These are phyloP conservation scores for Melipona bicolor DNA, from an alignment of 2,888 invertebrate genomes.

Conservation along the genomic window DNA sequence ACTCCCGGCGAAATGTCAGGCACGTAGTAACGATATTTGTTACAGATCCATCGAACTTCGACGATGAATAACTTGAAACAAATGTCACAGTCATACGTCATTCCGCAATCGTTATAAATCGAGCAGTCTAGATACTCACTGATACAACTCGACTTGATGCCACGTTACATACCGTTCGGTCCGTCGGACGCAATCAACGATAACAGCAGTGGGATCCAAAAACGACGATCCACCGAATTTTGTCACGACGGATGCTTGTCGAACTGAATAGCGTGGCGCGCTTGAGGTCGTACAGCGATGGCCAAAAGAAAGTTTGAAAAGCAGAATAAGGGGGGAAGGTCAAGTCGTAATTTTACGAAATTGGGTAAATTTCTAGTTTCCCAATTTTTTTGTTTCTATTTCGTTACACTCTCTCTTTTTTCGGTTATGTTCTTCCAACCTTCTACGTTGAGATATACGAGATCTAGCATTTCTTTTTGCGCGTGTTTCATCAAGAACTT, in stretches of 20 bases:
- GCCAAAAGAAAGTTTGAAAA: too few relatives aligned
- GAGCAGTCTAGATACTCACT: conserved; percentile 9
- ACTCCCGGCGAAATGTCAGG: conserved; percentile 1
- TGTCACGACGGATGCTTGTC: neutral
- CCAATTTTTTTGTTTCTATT: too few relatives aligned
- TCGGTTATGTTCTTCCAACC: too few relatives aligned
- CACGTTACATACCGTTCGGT: neutral
- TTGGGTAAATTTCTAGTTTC: too few relatives aligned
- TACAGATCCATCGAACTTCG: conserved; percentile 5
- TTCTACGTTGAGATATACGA: too few relatives aligned
- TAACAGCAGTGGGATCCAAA: neutral
- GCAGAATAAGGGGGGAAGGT: too few relatives aligned
- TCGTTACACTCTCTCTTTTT: too few relatives aligned
- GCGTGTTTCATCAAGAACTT: too few relatives aligned
- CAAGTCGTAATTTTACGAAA: too few relatives aligned
- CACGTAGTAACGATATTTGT: conserved; percentile 27
- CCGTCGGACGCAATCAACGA: neutral
- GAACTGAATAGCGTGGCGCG: conserved; percentile 1
- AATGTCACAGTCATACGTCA: conserved; percentile 29
- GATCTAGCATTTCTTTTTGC: too few relatives aligned
- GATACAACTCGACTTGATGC: neutral
- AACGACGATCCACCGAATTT: neutral
- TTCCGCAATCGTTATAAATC: conserved; percentile 18
- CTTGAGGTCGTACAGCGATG: too few relatives aligned
- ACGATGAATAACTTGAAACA: conserved; percentile 36